These are phyloP conservation scores for Crotalus helleri DNA, from an alignment of 2,113 vertebrate species.

Conservation along the genomic window DNA sequence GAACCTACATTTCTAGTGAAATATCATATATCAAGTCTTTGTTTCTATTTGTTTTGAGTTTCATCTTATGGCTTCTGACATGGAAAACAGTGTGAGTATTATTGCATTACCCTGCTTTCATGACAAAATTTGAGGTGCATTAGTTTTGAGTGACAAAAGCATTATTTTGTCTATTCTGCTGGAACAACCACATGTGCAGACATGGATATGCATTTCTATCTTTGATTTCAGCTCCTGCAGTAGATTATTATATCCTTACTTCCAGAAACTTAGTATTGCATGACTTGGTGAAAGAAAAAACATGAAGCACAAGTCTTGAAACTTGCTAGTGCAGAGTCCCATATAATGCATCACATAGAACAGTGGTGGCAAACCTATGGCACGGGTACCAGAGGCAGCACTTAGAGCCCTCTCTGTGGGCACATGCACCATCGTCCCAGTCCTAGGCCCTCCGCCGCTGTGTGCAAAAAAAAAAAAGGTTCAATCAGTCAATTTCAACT, in stretches of 20 bases:
- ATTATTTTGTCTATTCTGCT: background rate
- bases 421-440: too few relatives aligned
- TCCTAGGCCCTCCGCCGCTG: too few relatives aligned
- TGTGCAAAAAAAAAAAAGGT: too few relatives aligned
- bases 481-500: too few relatives aligned
- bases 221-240: background rate
- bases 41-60: background rate
- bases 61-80: conserved; percentile 16
- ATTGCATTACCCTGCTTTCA: conserved; percentile 11
- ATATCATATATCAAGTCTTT: conserved; percentile 21
- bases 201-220: background rate
- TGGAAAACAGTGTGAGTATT: conserved; percentile 36
- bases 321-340: background rate
- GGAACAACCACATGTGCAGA: background rate
- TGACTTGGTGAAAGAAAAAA: background rate
- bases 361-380: too few relatives aligned
- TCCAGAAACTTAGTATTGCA: background rate
- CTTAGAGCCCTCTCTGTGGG: too few relatives aligned
- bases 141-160: background rate
- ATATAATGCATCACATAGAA: background rate
- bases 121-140: conserved; percentile 24
- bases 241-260: background rate
- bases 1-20: conserved; percentile 32
- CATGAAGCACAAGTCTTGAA: background rate
- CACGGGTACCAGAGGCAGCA: too few relatives aligned